Conservation (phyloP, 2,888 invertebrate species). For the Pemphredon lugubris region DNA sequence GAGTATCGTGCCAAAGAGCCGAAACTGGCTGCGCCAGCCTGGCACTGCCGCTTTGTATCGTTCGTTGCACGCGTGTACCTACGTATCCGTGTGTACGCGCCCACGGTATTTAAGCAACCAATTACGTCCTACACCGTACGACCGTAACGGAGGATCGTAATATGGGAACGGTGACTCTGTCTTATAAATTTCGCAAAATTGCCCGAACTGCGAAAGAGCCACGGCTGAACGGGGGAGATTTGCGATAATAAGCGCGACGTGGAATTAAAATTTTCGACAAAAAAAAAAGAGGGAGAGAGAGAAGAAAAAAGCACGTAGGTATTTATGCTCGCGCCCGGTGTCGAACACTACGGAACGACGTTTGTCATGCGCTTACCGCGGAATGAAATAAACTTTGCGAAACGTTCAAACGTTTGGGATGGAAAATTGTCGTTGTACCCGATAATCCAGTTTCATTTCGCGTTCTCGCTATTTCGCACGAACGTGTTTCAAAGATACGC, state of each 20-base stretch:
- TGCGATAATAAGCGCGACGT: conserved; percentile 41
- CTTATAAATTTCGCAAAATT: conserved; percentile 73
- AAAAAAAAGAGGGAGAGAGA: conserved; percentile 23
- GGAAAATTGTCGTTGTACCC: too few relatives aligned
- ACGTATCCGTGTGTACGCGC: conserved; percentile 19
- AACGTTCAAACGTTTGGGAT: too few relatives aligned
- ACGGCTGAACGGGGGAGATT: conserved; percentile 22
- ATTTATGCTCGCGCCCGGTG: too few relatives aligned
- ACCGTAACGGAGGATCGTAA: conserved; percentile 57
- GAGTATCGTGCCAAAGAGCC: conserved; percentile 45
- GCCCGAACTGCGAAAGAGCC: conserved; percentile 55
- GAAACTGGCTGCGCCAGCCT: conserved; percentile 21
- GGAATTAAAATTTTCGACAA: conserved; percentile 50
- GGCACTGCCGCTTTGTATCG: conserved; percentile 20
- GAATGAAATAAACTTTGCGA: too few relatives aligned
- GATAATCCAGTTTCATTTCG: too few relatives aligned
- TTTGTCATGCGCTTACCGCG: too few relatives aligned
- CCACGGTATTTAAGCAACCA: conserved; percentile 70
- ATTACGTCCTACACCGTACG: conserved; percentile 65
- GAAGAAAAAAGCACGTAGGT: too few relatives aligned
- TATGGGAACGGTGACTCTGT: conserved; percentile 44
- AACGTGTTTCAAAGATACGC: too few relatives aligned
- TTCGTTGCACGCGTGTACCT: conserved; percentile 17
- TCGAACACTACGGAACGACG: too few relatives aligned
- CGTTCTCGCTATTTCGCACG: too few relatives aligned